Evolutionary conservation across 1,140 invertebrate species (phyloP).

Genomic region (Euwallacea similis): DNA sequence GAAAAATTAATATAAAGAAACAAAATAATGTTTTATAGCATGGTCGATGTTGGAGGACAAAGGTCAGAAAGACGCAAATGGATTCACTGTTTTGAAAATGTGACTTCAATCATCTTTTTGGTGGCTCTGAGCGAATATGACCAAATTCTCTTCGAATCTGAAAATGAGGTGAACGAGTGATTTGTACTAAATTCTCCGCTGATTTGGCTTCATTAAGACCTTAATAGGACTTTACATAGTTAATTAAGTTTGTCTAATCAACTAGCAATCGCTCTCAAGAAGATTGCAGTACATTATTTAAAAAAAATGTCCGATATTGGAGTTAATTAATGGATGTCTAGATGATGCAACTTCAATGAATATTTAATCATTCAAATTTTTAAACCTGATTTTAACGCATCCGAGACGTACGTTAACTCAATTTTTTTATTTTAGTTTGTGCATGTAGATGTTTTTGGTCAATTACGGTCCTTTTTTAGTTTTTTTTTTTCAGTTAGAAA

Average conservation of each 20-base stretch:
- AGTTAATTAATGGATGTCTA: background rate
- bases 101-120: slow-evolving; percentile 96
- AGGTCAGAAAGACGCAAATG: slow-evolving; percentile 98
- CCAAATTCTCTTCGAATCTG: slow-evolving; percentile 54
- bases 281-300: too few species aligned
- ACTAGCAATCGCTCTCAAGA: too few species aligned
- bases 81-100: slow-evolving; percentile 99
- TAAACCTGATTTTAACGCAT: too few species aligned
- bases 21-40: slow-evolving; percentile 62
- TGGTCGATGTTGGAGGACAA: slow-evolving; percentile 98
- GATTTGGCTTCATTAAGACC: too few species aligned
- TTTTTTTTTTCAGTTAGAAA: too few species aligned
- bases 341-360: slow-evolving; percentile 2
- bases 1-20: background rate
- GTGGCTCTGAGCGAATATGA: slow-evolving; percentile 77
- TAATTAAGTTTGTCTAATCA: too few species aligned
- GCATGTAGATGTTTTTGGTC: too few species aligned
- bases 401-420: too few species aligned
- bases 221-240: too few species aligned
- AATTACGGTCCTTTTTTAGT: too few species aligned
- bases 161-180: slow-evolving; percentile 50
- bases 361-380: background rate
- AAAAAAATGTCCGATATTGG: background rate
- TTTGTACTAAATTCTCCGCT: too few species aligned
- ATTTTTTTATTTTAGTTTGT: too few species aligned